Conservation (phyloP, 2,888 invertebrate species). For the Spodoptera exigua region DNA sequence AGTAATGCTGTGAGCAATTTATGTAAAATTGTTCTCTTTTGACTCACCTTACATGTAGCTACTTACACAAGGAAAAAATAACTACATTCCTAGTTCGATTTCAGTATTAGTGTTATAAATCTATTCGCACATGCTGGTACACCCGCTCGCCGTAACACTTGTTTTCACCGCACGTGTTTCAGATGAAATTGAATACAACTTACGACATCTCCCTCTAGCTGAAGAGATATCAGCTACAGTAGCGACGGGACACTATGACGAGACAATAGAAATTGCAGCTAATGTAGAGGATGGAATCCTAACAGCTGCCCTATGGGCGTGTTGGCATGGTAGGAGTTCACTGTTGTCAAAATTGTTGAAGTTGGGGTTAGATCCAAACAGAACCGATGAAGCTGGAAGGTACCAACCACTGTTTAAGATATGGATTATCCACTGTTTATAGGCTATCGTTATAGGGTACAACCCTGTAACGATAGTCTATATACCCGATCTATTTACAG, state of each 20-base stretch:
- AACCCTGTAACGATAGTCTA: too few relatives aligned
- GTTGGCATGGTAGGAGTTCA: slow-evolving; percentile 90
- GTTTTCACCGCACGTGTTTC: slow-evolving; percentile 35
- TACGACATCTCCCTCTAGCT: slow-evolving; percentile 82
- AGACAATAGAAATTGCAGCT: slow-evolving; percentile 74
- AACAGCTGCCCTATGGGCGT: slow-evolving; percentile 89
- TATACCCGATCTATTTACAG: too few relatives aligned
- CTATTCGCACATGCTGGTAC: background rate
- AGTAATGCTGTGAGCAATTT: background rate
- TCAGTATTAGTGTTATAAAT: too few relatives aligned
- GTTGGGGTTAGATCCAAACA: slow-evolving; percentile 90
- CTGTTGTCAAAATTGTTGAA: slow-evolving; percentile 87
- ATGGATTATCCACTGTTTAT: background rate
- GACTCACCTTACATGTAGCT: too few relatives aligned
- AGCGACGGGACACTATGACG: slow-evolving; percentile 81
- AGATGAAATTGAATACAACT: slow-evolving; percentile 81
- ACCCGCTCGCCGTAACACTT: background rate
- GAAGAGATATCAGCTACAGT: slow-evolving; percentile 81
- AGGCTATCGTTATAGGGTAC: background rate
- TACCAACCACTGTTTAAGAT: slow-evolving; percentile 62
- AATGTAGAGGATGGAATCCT: slow-evolving; percentile 71
- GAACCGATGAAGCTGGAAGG: slow-evolving; percentile 92
- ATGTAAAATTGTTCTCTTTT: background rate
- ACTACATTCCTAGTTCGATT: too few relatives aligned
- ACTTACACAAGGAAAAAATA: too few relatives aligned